Evolutionary conservation across 2,888 invertebrate species (phyloP).

Genomic region (Pyrrhia umbra): DNA sequence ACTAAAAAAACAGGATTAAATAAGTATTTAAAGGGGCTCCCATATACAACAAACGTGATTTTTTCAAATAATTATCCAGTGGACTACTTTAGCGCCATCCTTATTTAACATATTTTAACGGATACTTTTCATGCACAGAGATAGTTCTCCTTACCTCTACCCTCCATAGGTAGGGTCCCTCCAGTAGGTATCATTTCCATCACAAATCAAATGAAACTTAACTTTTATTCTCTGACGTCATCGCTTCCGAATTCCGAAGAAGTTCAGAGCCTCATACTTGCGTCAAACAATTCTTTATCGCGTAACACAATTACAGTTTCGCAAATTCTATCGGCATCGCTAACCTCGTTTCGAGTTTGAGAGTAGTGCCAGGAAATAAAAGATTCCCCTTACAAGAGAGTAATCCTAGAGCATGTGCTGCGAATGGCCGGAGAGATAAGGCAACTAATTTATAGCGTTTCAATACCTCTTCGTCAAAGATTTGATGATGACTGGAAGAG

Average conservation of each 20-base stretch:
- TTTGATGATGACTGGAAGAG: constrained; percentile 32
- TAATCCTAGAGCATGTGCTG: constrained; percentile 84
- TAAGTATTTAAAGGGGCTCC: too few species aligned
- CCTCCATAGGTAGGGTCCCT: too few species aligned
- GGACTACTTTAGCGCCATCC: too few species aligned
- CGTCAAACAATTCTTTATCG: constrained; percentile 62
- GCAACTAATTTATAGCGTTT: constrained; percentile 85
- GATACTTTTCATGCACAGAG: too few species aligned
- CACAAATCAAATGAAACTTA: constrained; percentile 29
- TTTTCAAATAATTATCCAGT: too few species aligned
- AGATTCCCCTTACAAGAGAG: constrained; percentile 72
- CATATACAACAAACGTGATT: too few species aligned
- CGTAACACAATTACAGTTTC: constrained; percentile 63
- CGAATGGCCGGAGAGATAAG: constrained; percentile 86
- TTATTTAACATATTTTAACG: too few species aligned
- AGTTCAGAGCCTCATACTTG: constrained; percentile 49
- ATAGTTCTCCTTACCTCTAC: too few species aligned
- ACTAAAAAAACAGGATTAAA: too few species aligned
- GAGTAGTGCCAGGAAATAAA: constrained; percentile 74
- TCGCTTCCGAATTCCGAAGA: constrained; percentile 16
- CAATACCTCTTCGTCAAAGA: constrained; percentile 75
- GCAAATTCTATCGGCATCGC: constrained; percentile 64
- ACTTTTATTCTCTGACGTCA: constrained; percentile 15
- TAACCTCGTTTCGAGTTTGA: constrained; percentile 66
- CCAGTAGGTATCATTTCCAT: neutral